Evolutionary conservation across 2,797 vertebrate genomes (phyloP), one percentile per base, ranked within the genome.

Genomic region (Orestias chungarensis): DNA sequence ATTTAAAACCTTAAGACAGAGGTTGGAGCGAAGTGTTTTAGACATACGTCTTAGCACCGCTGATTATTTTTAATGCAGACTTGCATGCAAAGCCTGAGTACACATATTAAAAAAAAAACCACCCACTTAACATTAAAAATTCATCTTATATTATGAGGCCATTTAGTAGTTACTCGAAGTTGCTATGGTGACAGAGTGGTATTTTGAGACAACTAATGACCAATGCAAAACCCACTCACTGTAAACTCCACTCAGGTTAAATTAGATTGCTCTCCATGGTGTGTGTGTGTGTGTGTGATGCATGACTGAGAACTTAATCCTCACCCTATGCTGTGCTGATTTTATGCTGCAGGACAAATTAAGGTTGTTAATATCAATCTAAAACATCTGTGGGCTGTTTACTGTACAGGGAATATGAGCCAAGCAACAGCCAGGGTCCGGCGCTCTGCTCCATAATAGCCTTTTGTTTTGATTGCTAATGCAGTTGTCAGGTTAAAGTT

Each of bases 201-300:
- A 93, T 93, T 93, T 93, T 89, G 89, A 93, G 92, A 88, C 88
- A 86, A 90, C 86, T 91, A 93, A 93, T 93, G 91, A 92, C 90
- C 90, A 91, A 92, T 91, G 90, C 87, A 87, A 92, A 93, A 92
- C 89, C 86, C 89, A 89, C 90, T 93, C 90, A 86, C 87, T 91
- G 91, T 92, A 93, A 93, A 93, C 92, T 91, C 93, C 86, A 88
- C 86, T 91, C 80, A 83, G 75, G 86, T 86, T 92, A 91, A 90
- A 92, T 92, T 89, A 89, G 89, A 89, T 85, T 83, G 87, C 91
- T 88, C 83, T 87, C 86, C 85, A 85, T 86, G 82, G 81, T 82
- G 86, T 88, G 84, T 88, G 85, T 87, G 81, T 82, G 86, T 89
- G 85, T 89, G 86, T 89, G 87, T 87, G 87, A 92, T 87, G 90